Base-by-base conservation (phyloP, 2,888 invertebrate genomes). In the Lucinisca nassula region DNA sequence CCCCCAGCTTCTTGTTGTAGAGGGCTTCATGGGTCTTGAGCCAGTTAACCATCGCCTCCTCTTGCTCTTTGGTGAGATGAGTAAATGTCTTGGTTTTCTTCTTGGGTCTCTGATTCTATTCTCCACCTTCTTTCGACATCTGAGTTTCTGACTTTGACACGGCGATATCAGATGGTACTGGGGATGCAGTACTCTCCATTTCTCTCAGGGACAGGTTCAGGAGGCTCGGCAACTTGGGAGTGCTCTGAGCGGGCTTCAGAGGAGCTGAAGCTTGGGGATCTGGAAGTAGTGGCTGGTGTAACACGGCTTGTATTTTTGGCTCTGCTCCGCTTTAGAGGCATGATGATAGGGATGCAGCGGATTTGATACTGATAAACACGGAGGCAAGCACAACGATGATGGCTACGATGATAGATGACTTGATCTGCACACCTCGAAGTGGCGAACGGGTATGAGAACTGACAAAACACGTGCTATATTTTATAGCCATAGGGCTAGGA, bases 51-150 rank as follows among this genome's bases (percentile, higher is more conserved):
- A 84, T 79, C 74, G 67, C 61, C 55, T 74, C 74, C 27, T 74
- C 27, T 35, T 73, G 58, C 55, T 38, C 61, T 0, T 45, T 80
- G 80, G 61, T 80, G 80, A 73, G 82, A 81, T 75, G 58, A 32
- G 76, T 80, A 76, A 72, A 45, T 8, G 84, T 84, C 84, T 83
- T 78, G 78, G 83, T 49, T 83, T 83, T 83, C 76, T 82, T 61
- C 70, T 51, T 49, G 72, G 8, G 40, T 67, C 38, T 24, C 73
- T 40, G 37, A 73, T 58, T 79, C 79, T 79, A 61, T 14, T 45
- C 51, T 40, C 37, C 74, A 58, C 75, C 67, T 74, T 61, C 75
- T 37, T 81, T 55, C 40, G 74, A 80, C 80, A 80, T 51, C 40
- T 72, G 70, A 84, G 24, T 78, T 72, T 79, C 84, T 84, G 73